Percentiles rank a stretch among this genome's conserved stretches.
phyloP scores from a whole-genome alignment of 2,888 invertebrate species.

The Nyleta sp. region DNA sequence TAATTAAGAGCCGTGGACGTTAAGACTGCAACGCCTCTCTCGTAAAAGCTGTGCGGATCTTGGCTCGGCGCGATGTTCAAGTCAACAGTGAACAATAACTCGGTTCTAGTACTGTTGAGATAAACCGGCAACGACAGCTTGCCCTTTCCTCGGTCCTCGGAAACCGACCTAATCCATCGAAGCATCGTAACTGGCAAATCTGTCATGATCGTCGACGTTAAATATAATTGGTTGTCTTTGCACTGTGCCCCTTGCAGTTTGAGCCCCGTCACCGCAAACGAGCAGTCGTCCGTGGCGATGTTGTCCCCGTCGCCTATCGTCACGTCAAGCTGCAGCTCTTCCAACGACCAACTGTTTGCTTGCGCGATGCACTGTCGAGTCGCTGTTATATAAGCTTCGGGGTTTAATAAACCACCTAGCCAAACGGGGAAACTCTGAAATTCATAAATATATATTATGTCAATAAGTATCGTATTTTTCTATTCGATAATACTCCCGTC shows the following conservation, averaged over 20 bases:
- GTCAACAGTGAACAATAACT: constrained; percentile 97
- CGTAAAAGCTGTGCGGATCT: constrained; percentile 98
- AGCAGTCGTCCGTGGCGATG: constrained; percentile 85
- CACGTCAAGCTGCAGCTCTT: constrained; percentile 95
- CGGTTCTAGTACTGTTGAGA: constrained; percentile 97
- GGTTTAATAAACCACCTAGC: constrained; percentile 98
- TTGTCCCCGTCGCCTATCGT: constrained; percentile 85
- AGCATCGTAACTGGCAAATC: constrained; percentile 95
- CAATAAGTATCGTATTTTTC: too few species aligned
- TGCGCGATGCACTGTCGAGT: constrained; percentile 99
- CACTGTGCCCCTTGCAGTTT: constrained; percentile 98
- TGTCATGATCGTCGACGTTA: constrained; percentile 97
- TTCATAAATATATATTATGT: too few species aligned
- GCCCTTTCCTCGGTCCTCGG: constrained; percentile 83
- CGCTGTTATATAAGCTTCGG: constrained; percentile 99
- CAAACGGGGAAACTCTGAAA: constrained; percentile 95
- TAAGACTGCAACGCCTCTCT: constrained; percentile 98
- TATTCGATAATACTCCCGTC: too few species aligned
- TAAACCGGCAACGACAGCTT: constrained; percentile 97
- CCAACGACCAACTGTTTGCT: constrained; percentile 98
- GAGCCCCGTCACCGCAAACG: constrained; percentile 90
- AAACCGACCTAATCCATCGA: constrained; percentile 91
- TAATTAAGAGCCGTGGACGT: constrained; percentile 95
- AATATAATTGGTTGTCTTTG: constrained; percentile 93
- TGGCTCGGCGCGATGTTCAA: constrained; percentile 95